Evolutionary conservation across 2,888 invertebrate species (phyloP), one percentile per base, ranked within the genome.

Genomic region (Aromia moschata): DNA sequence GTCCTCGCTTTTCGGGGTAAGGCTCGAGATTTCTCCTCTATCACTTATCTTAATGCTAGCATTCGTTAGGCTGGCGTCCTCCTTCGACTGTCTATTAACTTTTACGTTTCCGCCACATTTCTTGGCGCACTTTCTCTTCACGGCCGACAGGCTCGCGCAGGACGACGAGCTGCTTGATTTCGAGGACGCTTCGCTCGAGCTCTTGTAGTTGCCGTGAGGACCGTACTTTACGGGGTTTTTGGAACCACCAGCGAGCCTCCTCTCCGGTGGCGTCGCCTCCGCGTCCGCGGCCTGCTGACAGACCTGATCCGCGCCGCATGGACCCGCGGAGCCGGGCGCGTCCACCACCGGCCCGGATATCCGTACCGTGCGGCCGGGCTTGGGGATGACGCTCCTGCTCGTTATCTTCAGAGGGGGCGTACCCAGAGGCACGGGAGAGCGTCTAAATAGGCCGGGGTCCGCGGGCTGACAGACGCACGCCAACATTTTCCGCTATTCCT

Each of bases 391-490:
- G 33, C 74, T 73, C 58, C 64, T 69, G 55, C 59, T 65, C 41
- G 61, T 58, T 33, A 74, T 67, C 68, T 71, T 75, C 54, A 78
- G 62, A 9, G 74, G 83, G 75, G 74, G 80, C 69, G 81, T 81
- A 80, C 78, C 78, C 71, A 74, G 79, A 77, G 72, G 83, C 74
- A 74, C 83, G 78, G 71, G 85, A 77, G 80, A 85, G 82, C 75
- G 84, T 83, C 85, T 83, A 82, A 76, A 84, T 75, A 76, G 84
- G 75, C 74, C 84, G 65, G 86, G 84, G 74, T 87, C 86, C 69
- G 84, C 82, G 62, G 87, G 87, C 77, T 87, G 87, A 78, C 87
- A 88, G 70, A 87, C 87, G 82, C 87, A 88, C 74, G 87, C 87
- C 82, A 88, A 82, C 88, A 88, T 88, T 80, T 44, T 56, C 38